Percentiles rank a stretch among this genome's conserved stretches.
Evolutionary conservation across 1,140 invertebrate species (phyloP).

Genomic region (Pseudachorutes palmiensis): DNA sequence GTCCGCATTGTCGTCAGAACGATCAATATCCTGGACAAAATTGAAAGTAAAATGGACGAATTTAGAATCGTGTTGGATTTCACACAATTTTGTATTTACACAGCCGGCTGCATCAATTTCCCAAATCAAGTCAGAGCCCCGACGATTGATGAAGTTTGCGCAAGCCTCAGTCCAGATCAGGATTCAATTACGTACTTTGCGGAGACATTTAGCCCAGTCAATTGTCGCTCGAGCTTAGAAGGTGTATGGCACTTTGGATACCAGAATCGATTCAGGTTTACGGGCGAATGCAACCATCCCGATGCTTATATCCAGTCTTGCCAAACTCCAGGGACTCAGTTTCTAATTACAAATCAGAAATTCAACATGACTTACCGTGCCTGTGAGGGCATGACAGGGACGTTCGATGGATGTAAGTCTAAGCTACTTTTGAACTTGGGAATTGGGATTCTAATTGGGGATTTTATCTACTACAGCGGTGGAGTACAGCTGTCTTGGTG

Average conservation of each 20-base stretch:
- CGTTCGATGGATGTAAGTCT: constrained; percentile 69
- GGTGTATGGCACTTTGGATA: constrained; percentile 93
- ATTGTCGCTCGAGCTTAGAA: constrained; percentile 84
- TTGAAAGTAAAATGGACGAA: constrained; percentile 58
- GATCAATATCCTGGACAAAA: constrained; percentile 80
- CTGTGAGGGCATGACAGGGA: constrained; percentile 73
- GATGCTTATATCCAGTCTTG: constrained; percentile 86
- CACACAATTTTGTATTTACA: constrained; percentile 23
- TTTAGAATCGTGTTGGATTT: not conserved
- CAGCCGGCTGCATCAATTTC: constrained; percentile 65
- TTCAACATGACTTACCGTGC: constrained; percentile 90
- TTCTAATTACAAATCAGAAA: constrained; percentile 92
- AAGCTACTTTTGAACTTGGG: constrained; percentile 27
- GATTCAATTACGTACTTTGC: constrained; percentile 78
- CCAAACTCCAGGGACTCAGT: constrained; percentile 89
- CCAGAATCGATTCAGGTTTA: constrained; percentile 73
- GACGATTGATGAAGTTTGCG: constrained; percentile 67
- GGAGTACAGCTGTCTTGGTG: constrained; percentile 85
- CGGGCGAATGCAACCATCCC: constrained; percentile 67
- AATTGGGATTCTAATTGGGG: constrained; percentile 17
- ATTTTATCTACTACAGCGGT: constrained; percentile 51
- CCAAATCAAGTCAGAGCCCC: constrained; percentile 51
- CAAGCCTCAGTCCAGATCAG: constrained; percentile 61
- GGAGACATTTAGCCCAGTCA: constrained; percentile 81
- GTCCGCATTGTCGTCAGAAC: constrained; percentile 76